These are phyloP conservation scores for Bungarus multicinctus DNA, from an alignment of 2,113 vertebrate species.

Conservation along the genomic window DNA sequence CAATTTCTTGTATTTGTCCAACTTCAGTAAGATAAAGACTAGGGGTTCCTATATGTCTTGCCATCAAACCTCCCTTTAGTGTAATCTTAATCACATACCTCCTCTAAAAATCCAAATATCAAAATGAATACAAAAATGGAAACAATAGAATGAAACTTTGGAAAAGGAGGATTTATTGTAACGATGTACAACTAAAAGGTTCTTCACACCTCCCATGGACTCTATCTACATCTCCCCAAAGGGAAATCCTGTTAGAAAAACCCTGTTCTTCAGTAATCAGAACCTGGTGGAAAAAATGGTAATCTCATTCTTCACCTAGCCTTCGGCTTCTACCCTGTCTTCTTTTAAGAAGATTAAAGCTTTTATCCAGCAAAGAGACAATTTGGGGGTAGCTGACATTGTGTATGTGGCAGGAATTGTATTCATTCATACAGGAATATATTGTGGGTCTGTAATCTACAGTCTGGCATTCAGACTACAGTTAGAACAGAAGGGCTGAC, in stretches of 20 bases:
- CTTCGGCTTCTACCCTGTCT: background rate
- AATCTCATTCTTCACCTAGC: background rate
- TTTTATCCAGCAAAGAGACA: background rate
- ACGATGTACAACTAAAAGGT: background rate
- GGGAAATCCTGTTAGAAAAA: background rate
- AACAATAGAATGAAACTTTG: background rate
- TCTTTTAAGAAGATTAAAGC: background rate
- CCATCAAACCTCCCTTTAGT: background rate
- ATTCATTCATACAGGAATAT: background rate
- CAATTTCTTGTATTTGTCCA: background rate
- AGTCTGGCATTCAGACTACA: background rate
- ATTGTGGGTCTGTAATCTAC: background rate
- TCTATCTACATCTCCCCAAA: background rate
- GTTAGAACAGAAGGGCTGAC: background rate
- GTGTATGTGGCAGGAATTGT: background rate
- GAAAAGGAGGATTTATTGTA: background rate
- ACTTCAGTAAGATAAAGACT: background rate
- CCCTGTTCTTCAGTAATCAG: background rate
- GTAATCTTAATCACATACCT: background rate
- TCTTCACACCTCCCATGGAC: background rate
- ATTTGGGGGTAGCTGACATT: background rate
- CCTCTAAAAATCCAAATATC: background rate
- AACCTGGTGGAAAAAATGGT: background rate
- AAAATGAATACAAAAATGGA: background rate
- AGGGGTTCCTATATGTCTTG: background rate